phyloP scores from a whole-genome alignment of 2,888 invertebrate species.

The Eudasyphora cyanicolor region DNA sequence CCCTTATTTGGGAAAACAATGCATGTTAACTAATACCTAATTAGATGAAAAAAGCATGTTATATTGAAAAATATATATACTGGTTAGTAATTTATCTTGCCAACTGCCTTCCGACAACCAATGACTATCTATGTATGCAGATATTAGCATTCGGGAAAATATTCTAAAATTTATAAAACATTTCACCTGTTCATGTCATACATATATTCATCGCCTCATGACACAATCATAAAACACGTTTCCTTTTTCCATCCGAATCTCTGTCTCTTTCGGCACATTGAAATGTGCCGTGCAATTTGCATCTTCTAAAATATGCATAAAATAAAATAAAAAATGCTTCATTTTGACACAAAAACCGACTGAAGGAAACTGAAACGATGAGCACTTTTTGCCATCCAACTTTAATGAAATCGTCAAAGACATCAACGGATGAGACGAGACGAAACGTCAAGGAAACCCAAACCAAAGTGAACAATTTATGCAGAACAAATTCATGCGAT shows the following conservation, averaged over 20 bases:
- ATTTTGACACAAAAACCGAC: constrained; percentile 52
- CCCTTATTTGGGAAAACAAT: too few relatives aligned
- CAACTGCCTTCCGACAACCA: not conserved
- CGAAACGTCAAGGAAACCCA: not conserved
- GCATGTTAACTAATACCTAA: too few relatives aligned
- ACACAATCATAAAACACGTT: constrained; percentile 51
- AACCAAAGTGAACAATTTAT: constrained; percentile 26
- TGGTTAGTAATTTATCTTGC: too few relatives aligned
- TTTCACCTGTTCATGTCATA: constrained; percentile 39
- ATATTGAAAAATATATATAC: too few relatives aligned
- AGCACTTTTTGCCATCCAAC: not conserved
- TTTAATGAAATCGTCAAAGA: constrained; percentile 41
- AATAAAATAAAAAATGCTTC: constrained; percentile 49
- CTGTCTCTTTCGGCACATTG: not conserved
- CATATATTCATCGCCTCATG: constrained; percentile 50
- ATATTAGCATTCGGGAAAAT: not conserved
- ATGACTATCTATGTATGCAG: not conserved
- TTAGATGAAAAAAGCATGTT: too few relatives aligned
- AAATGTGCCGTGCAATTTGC: constrained; percentile 39
- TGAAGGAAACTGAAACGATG: not conserved
- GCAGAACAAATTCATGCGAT: constrained; percentile 31
- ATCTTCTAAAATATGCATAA: constrained; percentile 57
- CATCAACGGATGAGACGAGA: too few relatives aligned
- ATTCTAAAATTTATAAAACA: constrained; percentile 15
- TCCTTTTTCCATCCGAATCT: not conserved